phyloP scores from a whole-genome alignment of 2,113 vertebrate genomes.

The Cettia cetti region DNA sequence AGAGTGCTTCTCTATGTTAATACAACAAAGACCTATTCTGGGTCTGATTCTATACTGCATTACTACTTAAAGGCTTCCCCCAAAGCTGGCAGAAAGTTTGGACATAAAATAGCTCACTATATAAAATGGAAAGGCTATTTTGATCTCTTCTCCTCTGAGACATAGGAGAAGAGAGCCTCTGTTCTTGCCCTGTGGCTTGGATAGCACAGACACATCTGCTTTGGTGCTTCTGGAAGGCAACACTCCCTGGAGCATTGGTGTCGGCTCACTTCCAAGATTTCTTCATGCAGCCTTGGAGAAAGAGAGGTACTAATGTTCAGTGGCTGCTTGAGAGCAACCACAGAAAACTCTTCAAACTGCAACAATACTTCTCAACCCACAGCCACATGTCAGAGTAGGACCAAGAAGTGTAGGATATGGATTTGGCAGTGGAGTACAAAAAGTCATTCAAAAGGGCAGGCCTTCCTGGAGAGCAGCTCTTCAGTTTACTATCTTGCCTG shows the following conservation, averaged over 20 bases:
- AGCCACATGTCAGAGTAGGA: not conserved
- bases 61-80: not conserved
- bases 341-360: not conserved
- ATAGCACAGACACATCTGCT: not conserved
- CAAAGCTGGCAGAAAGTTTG: not conserved
- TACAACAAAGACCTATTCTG: not conserved
- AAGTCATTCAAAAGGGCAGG: not conserved
- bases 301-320: not conserved
- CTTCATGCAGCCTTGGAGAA: not conserved
- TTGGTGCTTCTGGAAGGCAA: not conserved
- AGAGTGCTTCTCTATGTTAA: not conserved
- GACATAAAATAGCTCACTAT: not conserved
- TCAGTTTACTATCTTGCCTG: not conserved
- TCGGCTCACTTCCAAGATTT: not conserved
- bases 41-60: not conserved
- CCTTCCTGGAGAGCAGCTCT: not conserved
- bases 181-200: not conserved
- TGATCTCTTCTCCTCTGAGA: not conserved
- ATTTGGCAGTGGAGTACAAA: not conserved
- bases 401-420: rapidly evolving
- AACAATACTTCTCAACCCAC: not conserved
- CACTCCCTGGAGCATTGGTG: not conserved
- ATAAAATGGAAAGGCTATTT: not conserved
- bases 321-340: not conserved
- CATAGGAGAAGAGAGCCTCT: not conserved